These are phyloP conservation scores for Diplazon laetatorius DNA, from an alignment of 2,888 invertebrate species.

Conservation along the genomic window DNA sequence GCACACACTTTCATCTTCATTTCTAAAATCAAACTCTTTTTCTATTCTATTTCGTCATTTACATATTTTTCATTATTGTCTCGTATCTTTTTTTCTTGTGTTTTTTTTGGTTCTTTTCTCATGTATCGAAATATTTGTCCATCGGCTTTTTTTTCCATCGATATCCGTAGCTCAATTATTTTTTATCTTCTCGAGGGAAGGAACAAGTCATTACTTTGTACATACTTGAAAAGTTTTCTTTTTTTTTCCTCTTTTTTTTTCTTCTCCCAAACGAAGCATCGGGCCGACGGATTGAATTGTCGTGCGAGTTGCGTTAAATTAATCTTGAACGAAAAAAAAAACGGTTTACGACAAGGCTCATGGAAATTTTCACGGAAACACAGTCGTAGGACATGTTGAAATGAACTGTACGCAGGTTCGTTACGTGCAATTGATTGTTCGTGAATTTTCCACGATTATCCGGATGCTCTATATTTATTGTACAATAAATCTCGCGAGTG, in stretches of 20 bases:
- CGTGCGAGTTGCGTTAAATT: neutral
- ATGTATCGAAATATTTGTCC: constrained; percentile 26
- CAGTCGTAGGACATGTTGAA: too few relatives aligned
- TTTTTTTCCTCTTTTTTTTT: too few relatives aligned
- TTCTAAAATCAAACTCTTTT: constrained; percentile 37
- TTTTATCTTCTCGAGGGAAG: neutral
- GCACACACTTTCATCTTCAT: constrained; percentile 35
- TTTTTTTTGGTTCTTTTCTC: constrained; percentile 24
- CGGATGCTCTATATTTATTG: too few relatives aligned
- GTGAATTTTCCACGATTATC: too few relatives aligned
- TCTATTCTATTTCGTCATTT: constrained; percentile 31
- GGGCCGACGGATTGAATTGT: constrained; percentile 8
- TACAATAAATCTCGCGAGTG: too few relatives aligned
- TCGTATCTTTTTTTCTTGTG: neutral
- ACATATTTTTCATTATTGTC: constrained; percentile 7
- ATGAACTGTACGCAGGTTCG: too few relatives aligned
- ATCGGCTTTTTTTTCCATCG: constrained; percentile 2
- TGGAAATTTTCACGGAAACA: too few relatives aligned
- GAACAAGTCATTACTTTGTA: neutral
- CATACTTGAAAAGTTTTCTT: constrained; percentile 34
- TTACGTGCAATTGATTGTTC: too few relatives aligned
- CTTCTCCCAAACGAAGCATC: constrained; percentile 9
- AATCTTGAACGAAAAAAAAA: too few relatives aligned
- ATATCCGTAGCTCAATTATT: neutral
- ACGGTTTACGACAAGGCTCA: too few relatives aligned